Conservation (phyloP, 2,113 vertebrate species). For the Apteryx mantelli region DNA sequence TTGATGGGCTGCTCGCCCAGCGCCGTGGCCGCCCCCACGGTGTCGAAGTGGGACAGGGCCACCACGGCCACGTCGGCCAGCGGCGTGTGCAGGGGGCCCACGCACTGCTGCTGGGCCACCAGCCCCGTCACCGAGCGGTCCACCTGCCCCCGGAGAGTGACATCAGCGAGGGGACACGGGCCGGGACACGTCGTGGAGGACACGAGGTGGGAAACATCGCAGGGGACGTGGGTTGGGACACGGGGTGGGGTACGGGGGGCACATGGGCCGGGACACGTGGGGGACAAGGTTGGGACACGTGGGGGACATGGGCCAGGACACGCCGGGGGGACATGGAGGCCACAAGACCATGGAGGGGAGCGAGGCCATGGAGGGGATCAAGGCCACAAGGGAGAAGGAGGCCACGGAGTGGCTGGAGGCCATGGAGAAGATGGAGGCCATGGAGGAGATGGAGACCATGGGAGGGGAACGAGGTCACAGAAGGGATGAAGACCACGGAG, state of each 20-base stretch:
- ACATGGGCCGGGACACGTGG: too few species aligned
- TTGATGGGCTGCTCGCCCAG: slow-evolving; percentile 95
- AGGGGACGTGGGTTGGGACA: too few species aligned
- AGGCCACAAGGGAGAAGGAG: accelerated
- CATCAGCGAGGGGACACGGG: background rate
- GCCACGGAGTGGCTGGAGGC: background rate
- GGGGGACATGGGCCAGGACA: too few species aligned
- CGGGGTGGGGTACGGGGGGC: accelerated
- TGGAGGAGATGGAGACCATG: too few species aligned
- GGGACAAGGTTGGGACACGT: too few species aligned
- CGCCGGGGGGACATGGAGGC: too few species aligned
- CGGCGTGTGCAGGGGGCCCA: slow-evolving; percentile 92
- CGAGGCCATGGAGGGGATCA: too few species aligned
- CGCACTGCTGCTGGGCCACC: slow-evolving; percentile 95
- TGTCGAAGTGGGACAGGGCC: slow-evolving; percentile 86
- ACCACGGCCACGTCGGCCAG: slow-evolving; percentile 91
- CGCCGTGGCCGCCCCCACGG: slow-evolving; percentile 86
- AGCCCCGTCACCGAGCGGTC: slow-evolving; percentile 93
- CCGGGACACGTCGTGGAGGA: background rate
- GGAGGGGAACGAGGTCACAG: too few species aligned
- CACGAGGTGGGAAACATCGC: too few species aligned
- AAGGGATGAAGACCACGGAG: too few species aligned
- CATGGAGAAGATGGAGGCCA: too few species aligned
- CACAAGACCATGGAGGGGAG: too few species aligned
- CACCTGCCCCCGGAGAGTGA: slow-evolving; percentile 76